These are phyloP conservation scores for Alcedo quadribrachys DNA, from an alignment of 2,797 vertebrate species.

Conservation along the genomic window DNA sequence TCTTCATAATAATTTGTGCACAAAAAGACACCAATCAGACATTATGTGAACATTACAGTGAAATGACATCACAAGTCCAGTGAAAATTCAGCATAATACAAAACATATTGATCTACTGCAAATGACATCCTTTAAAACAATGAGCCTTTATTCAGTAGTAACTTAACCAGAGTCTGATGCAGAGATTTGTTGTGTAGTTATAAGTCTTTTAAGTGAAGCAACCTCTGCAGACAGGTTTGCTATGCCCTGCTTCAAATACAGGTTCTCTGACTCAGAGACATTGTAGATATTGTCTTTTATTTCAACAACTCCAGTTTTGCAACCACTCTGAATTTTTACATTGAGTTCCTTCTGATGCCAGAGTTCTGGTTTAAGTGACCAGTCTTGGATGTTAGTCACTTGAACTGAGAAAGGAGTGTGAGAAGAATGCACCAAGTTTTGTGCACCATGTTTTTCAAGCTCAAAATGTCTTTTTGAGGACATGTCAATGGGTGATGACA, in stretches of 20 bases:
- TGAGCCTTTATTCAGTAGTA: conserved; percentile 77
- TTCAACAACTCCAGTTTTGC: conserved; percentile 74
- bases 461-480: conserved; percentile 80
- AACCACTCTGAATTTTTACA: conserved; percentile 77
- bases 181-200: conserved; percentile 82
- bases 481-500: conserved; percentile 80
- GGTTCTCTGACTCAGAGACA: conserved; percentile 81
- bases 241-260: conserved; percentile 85
- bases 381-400: conserved; percentile 89
- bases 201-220: conserved; percentile 87
- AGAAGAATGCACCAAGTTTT: conserved; percentile 78
- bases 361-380: conserved; percentile 86
- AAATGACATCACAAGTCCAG: conserved; percentile 88
- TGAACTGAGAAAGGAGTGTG: conserved; percentile 89
- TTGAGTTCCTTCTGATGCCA: conserved; percentile 86
- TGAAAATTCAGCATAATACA: conserved; percentile 84
- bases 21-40: conserved; percentile 82
- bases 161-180: conserved; percentile 85
- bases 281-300: conserved; percentile 82
- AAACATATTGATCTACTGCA: conserved; percentile 81
- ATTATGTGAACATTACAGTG: conserved; percentile 86
- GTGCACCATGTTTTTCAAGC: conserved; percentile 73
- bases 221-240: conserved; percentile 84
- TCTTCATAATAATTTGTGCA: conserved; percentile 82
- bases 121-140: conserved; percentile 75